Conservation (phyloP, 2,888 invertebrate species). For the Brenthis ino region DNA sequence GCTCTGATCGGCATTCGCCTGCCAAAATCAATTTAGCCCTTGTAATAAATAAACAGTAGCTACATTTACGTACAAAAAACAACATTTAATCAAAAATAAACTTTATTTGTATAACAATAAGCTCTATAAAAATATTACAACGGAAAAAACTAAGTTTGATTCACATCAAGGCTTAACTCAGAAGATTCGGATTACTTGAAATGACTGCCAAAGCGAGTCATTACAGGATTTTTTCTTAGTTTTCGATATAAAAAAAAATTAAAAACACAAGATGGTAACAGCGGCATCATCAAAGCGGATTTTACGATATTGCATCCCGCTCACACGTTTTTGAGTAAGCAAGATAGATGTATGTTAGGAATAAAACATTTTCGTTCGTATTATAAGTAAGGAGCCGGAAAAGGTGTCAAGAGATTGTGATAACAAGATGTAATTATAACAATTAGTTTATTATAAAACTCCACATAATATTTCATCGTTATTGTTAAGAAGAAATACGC, state of each 20-base stretch:
- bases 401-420: slow-evolving; percentile 40
- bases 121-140: slow-evolving; percentile 6
- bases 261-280: slow-evolving; percentile 69
- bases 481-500: slow-evolving; percentile 1
- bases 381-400: slow-evolving; percentile 50
- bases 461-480: background rate
- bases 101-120: slow-evolving; percentile 32
- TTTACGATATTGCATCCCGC: slow-evolving; percentile 59
- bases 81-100: slow-evolving; percentile 30
- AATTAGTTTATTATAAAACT: background rate
- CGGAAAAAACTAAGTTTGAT: slow-evolving; percentile 41
- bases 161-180: slow-evolving; percentile 52
- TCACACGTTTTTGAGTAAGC: slow-evolving; percentile 42
- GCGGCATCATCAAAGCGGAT: slow-evolving; percentile 73
- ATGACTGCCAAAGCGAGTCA: slow-evolving; percentile 66
- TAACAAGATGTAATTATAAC: slow-evolving; percentile 4
- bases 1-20: slow-evolving; percentile 59
- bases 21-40: slow-evolving; percentile 76
- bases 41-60: slow-evolving; percentile 63
- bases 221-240: slow-evolving; percentile 70
- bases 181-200: slow-evolving; percentile 65
- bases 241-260: slow-evolving; percentile 73
- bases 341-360: slow-evolving; percentile 41
- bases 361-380: slow-evolving; percentile 51
- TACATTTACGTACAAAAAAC: slow-evolving; percentile 15